Evolutionary conservation across 2,113 vertebrate genomes (phyloP), one percentile per base, ranked within the genome.

Genomic region (Bagarius yarrelli): DNA sequence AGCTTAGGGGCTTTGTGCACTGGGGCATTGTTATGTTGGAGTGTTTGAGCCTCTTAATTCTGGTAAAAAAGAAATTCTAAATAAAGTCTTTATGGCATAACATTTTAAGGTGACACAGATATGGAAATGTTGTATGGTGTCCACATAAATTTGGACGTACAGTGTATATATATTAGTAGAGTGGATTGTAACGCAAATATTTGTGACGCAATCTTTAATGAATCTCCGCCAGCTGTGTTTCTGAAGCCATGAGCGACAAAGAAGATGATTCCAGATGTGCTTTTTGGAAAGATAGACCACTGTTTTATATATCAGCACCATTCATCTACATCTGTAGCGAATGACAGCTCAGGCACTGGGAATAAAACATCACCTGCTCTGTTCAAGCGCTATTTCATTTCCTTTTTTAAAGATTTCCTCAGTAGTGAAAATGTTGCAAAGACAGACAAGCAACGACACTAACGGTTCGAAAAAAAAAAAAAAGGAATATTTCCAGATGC

Each of bases 401-500:
- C 79, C 57, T 80, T n/a, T 44, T 73, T 57, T 52, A 53, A 56
- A 80, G 57, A 72, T 79, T 55, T 66, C 60, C 40, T 78, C 71
- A 83, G 53, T 63, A 83, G 53, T 63, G 78, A 71, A 70, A 52
- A 61, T 82, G 57, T 76, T 83, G 75, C 78, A 64, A 73, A 81
- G 76, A 61, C 25, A 36, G 57, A 76, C 63, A 56, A 60, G 18
- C 32, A 15, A 36, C 18, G 66, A 55, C 57, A 73, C 73, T 78
- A 78, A 63, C 63, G 75, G 44, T 56, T 80, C 25, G 57, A 53
- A 85, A 83, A 69, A 56, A 52, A 47, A 81, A 74, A 55, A 25
- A 70, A 78, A 75, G 81, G 79, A 79, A 84, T 84, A 81, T 87
- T 88, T 76, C 79, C 76, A 81, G 77, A 81, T 59, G 40, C 85